Conservation (phyloP, 2,888 invertebrate species). For the Caprella mutica region DNA sequence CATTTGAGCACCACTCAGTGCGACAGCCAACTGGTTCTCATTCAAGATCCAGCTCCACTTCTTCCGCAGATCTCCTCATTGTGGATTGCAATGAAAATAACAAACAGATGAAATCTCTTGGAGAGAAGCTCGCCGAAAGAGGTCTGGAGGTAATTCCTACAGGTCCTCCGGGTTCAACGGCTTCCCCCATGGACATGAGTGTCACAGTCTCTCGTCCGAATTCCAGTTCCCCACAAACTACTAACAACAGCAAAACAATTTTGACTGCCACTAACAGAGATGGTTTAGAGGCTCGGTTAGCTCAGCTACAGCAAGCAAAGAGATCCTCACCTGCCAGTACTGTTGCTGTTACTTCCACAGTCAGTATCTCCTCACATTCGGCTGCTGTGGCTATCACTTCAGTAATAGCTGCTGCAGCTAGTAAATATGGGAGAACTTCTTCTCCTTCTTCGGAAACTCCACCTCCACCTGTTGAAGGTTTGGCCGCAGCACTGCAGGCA, state of each 20-base stretch:
- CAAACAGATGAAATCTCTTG: conserved; percentile 72
- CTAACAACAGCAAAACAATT: neutral
- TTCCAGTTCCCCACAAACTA: conserved; percentile 38
- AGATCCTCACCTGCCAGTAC: neutral
- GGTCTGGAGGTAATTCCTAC: conserved; percentile 5
- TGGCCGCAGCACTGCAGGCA: conserved; percentile 64
- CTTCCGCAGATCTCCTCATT: conserved; percentile 6
- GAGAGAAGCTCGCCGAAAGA: conserved; percentile 3
- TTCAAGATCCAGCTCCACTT: conserved; percentile 1
- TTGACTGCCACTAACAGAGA: conserved; percentile 15
- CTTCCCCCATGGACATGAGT: conserved; percentile 19
- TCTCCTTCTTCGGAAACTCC: neutral
- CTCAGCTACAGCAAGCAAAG: conserved; percentile 19
- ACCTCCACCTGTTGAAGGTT: conserved; percentile 47
- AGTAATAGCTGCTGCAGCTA: conserved; percentile 6
- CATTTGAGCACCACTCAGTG: conserved; percentile 8
- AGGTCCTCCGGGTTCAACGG: conserved; percentile 1
- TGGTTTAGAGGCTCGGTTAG: conserved; percentile 29
- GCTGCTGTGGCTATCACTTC: neutral
- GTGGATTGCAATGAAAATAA: conserved; percentile 74
- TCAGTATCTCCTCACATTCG: neutral
- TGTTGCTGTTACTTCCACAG: neutral
- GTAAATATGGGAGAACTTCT: conserved; percentile 6
- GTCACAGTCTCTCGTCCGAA: conserved; percentile 43
- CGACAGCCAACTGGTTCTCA: neutral